Conservation (phyloP, 2,113 vertebrate species). For the Natator depressus region DNA sequence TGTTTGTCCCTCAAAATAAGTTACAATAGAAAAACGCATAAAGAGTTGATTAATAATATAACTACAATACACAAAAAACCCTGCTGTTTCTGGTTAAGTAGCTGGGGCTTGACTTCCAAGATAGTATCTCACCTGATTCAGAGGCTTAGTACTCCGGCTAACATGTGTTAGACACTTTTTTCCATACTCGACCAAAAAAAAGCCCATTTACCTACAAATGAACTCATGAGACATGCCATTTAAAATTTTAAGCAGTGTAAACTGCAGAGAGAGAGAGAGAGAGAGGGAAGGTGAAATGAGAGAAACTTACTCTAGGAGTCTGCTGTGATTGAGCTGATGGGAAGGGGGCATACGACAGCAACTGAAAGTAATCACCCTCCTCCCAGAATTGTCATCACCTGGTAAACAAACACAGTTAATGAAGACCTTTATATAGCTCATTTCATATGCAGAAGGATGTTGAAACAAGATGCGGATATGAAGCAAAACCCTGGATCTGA, state of each 20-base stretch:
- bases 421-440: background rate
- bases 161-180: background rate
- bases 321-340: constrained; percentile 87
- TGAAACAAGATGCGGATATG: background rate
- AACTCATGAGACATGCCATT: background rate
- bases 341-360: constrained; percentile 88
- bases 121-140: background rate
- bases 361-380: constrained; percentile 87
- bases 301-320: constrained; percentile 85
- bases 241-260: background rate
- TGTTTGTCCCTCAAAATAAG: background rate
- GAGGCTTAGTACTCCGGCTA: background rate
- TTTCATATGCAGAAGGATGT: background rate
- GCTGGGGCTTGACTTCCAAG: background rate
- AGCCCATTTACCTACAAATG: background rate
- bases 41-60: background rate
- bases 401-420: background rate
- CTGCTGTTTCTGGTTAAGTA: background rate
- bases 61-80: background rate
- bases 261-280: background rate
- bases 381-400: constrained; percentile 88
- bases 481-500: background rate
- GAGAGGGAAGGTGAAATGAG: background rate
- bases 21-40: fast-evolving
- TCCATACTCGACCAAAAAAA: background rate